Conservation (phyloP, 2,113 vertebrate genomes). For the Casuarius casuarius region DNA sequence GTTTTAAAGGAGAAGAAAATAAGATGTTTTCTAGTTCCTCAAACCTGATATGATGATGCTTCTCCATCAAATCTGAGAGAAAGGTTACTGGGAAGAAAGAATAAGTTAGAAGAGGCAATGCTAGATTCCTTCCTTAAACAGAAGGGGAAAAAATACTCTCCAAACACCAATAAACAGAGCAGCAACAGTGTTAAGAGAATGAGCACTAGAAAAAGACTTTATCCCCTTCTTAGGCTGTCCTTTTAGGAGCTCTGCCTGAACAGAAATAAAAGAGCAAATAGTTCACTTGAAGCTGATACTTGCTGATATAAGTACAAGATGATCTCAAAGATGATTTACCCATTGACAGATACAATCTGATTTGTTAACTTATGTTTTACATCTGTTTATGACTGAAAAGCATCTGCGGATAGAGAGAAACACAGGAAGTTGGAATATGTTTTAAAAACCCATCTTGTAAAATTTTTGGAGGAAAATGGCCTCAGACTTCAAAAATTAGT, state of each 20-base stretch:
- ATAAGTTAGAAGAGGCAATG: not conserved
- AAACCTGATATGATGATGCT: not conserved
- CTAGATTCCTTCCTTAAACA: not conserved
- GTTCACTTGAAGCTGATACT: not conserved
- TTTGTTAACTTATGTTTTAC: not conserved
- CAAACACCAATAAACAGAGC: not conserved
- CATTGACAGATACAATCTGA: not conserved
- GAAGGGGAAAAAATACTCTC: not conserved
- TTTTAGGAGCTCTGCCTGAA: not conserved
- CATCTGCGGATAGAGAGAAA: not conserved
- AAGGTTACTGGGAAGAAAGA: not conserved
- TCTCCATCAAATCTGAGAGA: not conserved
- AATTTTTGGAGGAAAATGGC: not conserved
- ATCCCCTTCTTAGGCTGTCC: not conserved
- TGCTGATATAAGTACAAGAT: not conserved
- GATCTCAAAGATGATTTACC: not conserved
- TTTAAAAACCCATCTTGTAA: not conserved
- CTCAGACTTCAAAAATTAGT: not conserved
- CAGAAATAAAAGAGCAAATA: not conserved
- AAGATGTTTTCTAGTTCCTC: not conserved
- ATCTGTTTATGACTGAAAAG: not conserved
- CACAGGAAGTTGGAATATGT: not conserved
- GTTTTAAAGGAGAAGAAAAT: not conserved
- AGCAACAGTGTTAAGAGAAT: not conserved
- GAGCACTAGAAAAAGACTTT: not conserved